Conservation (phyloP, 2,113 vertebrate genomes). For the Stomatorhinus ivindoensis region DNA sequence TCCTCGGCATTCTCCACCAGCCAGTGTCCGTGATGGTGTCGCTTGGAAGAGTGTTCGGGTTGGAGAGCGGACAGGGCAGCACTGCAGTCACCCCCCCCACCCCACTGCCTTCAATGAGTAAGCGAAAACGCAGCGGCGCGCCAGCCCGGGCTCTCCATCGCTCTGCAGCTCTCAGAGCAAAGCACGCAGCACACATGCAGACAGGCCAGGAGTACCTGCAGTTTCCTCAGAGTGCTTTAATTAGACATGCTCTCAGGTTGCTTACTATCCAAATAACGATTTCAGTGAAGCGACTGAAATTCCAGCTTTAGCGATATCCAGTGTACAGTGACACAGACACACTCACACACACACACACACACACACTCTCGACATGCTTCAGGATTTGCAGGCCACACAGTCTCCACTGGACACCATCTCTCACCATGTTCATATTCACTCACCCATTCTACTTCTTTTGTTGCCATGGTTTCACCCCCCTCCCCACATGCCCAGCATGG, state of each 20-base stretch:
- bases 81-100: background rate
- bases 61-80: background rate
- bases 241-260: background rate
- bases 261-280: background rate
- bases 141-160: background rate
- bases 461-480: background rate
- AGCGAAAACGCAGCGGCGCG: background rate
- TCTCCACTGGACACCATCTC: background rate
- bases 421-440: background rate
- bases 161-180: background rate
- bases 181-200: background rate
- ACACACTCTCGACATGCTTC: background rate
- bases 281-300: background rate
- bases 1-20: background rate
- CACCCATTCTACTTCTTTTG: background rate
- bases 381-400: background rate
- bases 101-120: constrained; percentile 7
- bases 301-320: background rate
- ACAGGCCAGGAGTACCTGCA: background rate
- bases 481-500: background rate
- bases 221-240: background rate
- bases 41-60: background rate
- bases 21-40: background rate
- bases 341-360: background rate
- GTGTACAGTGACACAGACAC: background rate